phyloP scores from a whole-genome alignment of 2,888 invertebrate genomes.

The Aspidiotus destructor region DNA sequence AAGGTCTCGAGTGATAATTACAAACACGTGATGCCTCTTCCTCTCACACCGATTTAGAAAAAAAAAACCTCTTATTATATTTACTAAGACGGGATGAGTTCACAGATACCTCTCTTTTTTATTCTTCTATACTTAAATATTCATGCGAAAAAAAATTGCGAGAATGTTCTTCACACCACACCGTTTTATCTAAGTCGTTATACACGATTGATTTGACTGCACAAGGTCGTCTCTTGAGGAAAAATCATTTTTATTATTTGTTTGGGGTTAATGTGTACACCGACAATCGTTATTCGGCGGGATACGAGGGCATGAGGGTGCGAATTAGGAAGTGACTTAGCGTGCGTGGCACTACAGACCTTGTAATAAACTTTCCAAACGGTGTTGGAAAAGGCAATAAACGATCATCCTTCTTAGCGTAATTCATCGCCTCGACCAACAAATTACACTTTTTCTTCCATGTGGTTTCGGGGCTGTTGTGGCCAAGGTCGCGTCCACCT shows the following conservation, averaged over 20 bases:
- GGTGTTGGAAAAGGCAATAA: not conserved
- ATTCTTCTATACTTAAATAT: too few relatives aligned
- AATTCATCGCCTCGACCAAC: too few relatives aligned
- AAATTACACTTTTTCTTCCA: too few relatives aligned
- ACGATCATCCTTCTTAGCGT: not conserved
- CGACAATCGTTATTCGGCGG: not conserved
- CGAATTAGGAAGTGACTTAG: conserved; percentile 12
- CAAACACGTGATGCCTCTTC: too few relatives aligned
- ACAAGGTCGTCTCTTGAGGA: conserved; percentile 1
- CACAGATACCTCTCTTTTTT: too few relatives aligned
- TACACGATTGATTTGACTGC: not conserved
- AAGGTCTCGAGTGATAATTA: too few relatives aligned
- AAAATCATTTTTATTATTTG: not conserved
- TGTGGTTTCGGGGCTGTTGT: too few relatives aligned
- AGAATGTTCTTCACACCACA: not conserved
- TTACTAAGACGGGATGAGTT: too few relatives aligned
- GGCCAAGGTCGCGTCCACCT: too few relatives aligned
- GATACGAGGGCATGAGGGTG: conserved; percentile 1
- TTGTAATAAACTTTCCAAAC: conserved; percentile 13
- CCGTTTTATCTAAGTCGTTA: not conserved
- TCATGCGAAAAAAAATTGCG: not conserved
- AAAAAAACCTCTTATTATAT: too few relatives aligned
- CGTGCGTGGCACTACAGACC: conserved; percentile 26
- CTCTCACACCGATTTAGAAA: too few relatives aligned
- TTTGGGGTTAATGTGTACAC: not conserved